Percentiles rank a stretch among this genome's conserved stretches.
phyloP scores from a whole-genome alignment of 2,797 vertebrate genomes.

The Propithecus deckenii region DNA sequence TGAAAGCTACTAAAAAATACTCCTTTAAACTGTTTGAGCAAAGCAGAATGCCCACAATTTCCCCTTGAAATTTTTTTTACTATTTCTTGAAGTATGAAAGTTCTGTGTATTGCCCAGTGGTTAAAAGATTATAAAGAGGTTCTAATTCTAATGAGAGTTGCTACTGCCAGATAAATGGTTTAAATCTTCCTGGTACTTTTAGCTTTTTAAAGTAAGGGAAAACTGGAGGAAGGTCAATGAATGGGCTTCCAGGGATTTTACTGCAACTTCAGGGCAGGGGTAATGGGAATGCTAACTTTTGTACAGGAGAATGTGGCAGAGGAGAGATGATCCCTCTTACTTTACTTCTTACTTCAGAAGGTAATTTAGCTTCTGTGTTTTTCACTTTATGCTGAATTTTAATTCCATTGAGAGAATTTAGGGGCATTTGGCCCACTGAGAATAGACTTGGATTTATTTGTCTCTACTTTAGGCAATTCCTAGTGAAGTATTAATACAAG shows the following conservation, averaged over 20 bases:
- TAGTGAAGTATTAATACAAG: background rate
- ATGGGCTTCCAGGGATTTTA: background rate
- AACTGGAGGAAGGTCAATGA: background rate
- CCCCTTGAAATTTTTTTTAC: slow-evolving; percentile 23
- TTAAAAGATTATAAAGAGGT: slow-evolving; percentile 20
- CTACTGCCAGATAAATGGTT: background rate
- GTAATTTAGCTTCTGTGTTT: background rate
- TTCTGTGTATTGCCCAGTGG: background rate
- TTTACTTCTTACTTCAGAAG: background rate
- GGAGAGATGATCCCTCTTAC: background rate
- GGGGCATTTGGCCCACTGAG: background rate
- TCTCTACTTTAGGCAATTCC: background rate
- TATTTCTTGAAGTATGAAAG: slow-evolving; percentile 42
- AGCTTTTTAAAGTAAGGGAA: background rate
- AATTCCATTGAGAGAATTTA: background rate
- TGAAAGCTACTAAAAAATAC: slow-evolving; percentile 15
- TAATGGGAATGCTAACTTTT: background rate
- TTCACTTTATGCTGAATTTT: background rate
- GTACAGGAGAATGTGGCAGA: background rate
- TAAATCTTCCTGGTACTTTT: background rate
- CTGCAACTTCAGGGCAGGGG: too few relatives aligned
- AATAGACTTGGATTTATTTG: background rate
- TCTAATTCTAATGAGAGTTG: background rate
- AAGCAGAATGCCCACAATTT: slow-evolving; percentile 23
- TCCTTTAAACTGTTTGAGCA: slow-evolving; percentile 1